These are phyloP conservation scores for Lordiphosa mommai DNA, from an alignment of 1,140 invertebrate species.

Conservation along the genomic window DNA sequence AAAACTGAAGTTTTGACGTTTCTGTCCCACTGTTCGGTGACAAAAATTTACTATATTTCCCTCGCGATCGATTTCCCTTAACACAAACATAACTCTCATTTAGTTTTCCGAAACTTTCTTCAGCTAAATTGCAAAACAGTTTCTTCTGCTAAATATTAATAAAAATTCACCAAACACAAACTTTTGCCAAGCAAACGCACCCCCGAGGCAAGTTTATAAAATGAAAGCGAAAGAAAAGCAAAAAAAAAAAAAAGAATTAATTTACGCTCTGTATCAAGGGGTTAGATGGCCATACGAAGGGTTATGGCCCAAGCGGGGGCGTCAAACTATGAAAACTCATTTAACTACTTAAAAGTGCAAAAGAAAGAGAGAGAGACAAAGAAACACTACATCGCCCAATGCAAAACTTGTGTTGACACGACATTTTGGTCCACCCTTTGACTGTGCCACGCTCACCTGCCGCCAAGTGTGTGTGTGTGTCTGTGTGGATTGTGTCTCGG, in stretches of 20 bases:
- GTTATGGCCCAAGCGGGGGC: too few relatives aligned
- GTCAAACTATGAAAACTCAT: constrained; percentile 70
- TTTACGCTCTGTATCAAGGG: constrained; percentile 27
- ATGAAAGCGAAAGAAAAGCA: background rate
- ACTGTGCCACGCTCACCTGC: constrained; percentile 12
- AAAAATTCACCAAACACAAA: constrained; percentile 34
- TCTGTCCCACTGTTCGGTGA: too few relatives aligned
- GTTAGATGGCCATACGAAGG: constrained; percentile 16
- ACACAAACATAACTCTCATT: too few relatives aligned
- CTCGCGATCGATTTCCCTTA: too few relatives aligned
- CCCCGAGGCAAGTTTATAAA: constrained; percentile 41
- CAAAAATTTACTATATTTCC: too few relatives aligned
- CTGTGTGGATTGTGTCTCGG: constrained; percentile 10
- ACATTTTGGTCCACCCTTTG: constrained; percentile 30
- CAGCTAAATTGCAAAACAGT: constrained; percentile 15
- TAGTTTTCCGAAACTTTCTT: constrained; percentile 16
- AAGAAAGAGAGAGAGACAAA: constrained; percentile 13
- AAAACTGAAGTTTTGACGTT: too few relatives aligned
- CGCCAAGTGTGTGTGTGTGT: constrained; percentile 8
- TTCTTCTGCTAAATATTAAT: constrained; percentile 29
- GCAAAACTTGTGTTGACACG: constrained; percentile 73
- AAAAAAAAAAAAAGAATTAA: constrained; percentile 25
- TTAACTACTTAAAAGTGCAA: constrained; percentile 54
- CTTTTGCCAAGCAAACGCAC: constrained; percentile 42
- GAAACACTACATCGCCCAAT: constrained; percentile 65